A percentile compares a stretch with the other conserved stretches of the same genome.
phyloP scores from a whole-genome alignment of 2,797 vertebrate species.

The Caiman crocodilus region DNA sequence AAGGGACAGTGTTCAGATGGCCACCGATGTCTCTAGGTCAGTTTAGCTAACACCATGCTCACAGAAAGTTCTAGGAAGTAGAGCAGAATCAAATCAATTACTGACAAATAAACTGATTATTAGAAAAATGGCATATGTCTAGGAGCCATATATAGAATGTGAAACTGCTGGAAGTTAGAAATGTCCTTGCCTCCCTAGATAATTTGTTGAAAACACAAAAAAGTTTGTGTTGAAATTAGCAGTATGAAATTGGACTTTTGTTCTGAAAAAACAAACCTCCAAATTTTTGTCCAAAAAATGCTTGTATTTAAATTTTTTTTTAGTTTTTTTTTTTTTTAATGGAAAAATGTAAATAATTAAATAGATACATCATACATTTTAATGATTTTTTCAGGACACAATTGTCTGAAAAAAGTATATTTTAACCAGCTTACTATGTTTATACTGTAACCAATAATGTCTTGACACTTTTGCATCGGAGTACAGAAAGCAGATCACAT shows the following conservation, averaged over 20 bases:
- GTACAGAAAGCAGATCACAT: not conserved
- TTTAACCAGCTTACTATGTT: too few relatives aligned
- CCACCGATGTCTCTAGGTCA: not conserved
- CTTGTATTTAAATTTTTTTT: not conserved
- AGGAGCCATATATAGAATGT: not conserved
- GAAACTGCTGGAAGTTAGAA: not conserved
- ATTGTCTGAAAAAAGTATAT: too few relatives aligned
- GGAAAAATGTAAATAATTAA: too few relatives aligned
- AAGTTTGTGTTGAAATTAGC: not conserved
- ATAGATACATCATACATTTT: too few relatives aligned
- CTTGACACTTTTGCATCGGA: not conserved
- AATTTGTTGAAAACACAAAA: not conserved
- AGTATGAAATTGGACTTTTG: not conserved
- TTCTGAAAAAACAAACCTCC: not conserved
- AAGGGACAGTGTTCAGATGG: not conserved
- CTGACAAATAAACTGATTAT: not conserved
- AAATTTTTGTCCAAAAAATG: not conserved
- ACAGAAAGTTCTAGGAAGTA: not conserved
- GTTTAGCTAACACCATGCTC: not conserved
- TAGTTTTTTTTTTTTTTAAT: too few relatives aligned
- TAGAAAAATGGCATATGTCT: not conserved
- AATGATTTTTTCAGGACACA: too few relatives aligned
- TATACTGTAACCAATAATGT: not conserved
- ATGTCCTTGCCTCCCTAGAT: not conserved
- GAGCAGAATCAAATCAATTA: not conserved